A percentile compares a stretch with the other conserved stretches of the same genome.
phyloP scores from a whole-genome alignment of 2,888 invertebrate genomes.

The Lithodes maja region DNA sequence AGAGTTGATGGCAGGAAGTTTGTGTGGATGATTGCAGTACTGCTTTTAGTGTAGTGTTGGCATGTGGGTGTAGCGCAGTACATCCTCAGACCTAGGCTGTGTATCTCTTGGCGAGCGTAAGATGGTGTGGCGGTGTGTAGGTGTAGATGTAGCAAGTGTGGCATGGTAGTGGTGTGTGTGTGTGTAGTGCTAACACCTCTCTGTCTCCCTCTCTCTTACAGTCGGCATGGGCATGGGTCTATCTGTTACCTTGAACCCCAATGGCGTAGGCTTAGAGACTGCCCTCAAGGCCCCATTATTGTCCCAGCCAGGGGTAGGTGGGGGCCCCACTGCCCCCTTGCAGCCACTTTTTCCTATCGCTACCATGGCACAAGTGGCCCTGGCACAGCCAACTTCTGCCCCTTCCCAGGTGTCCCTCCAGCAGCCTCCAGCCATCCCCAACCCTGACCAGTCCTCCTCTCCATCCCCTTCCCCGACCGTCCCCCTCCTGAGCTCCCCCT shows the following conservation, averaged over 20 bases:
- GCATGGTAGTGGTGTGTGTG: constrained; percentile 53
- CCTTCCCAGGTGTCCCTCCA: constrained; percentile 50
- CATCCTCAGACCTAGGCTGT: constrained; percentile 53
- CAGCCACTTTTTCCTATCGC: constrained; percentile 69
- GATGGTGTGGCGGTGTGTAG: constrained; percentile 58
- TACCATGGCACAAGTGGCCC: constrained; percentile 68
- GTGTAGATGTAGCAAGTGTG: constrained; percentile 64
- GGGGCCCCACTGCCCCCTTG: constrained; percentile 68
- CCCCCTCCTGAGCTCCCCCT: constrained; percentile 64
- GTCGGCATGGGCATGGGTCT: constrained; percentile 76
- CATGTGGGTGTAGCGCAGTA: constrained; percentile 61
- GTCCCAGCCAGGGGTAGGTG: constrained; percentile 67
- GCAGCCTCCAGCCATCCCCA: constrained; percentile 52
- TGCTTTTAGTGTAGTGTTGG: constrained; percentile 66
- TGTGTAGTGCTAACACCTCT: constrained; percentile 65
- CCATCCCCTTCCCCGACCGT: constrained; percentile 62
- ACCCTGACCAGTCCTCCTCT: constrained; percentile 56
- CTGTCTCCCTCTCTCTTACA: constrained; percentile 68
- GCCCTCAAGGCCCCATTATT: constrained; percentile 77
- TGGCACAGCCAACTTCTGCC: constrained; percentile 59
- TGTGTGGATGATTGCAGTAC: constrained; percentile 39
- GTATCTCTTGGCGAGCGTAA: constrained; percentile 55
- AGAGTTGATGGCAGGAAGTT: constrained; percentile 10
- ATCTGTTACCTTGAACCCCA: constrained; percentile 81
- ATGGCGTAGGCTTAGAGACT: constrained; percentile 78